A percentile compares a stretch with the other conserved stretches of the same genome.
phyloP scores from a whole-genome alignment of 2,797 vertebrate species.

The Epinephelus coioides region DNA sequence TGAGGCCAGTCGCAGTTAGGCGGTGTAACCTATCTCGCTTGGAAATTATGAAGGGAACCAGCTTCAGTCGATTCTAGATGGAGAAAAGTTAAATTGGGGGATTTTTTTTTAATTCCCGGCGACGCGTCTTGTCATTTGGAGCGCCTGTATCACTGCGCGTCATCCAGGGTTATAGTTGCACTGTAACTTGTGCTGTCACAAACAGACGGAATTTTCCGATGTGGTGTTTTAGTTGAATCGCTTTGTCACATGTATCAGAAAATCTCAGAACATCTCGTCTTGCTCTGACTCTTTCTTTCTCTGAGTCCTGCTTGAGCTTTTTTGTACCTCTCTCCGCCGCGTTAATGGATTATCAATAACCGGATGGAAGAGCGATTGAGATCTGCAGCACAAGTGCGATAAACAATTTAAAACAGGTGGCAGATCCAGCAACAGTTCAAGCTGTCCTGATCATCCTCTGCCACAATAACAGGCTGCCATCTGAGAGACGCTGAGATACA shows the following conservation, averaged over 20 bases:
- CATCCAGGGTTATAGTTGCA: conserved; percentile 8
- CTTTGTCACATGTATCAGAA: conserved; percentile 54
- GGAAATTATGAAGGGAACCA: conserved; percentile 56
- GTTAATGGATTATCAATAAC: conserved; percentile 64
- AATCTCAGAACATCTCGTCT: conserved; percentile 53
- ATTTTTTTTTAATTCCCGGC: background rate
- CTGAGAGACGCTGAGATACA: conserved; percentile 63
- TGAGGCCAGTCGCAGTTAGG: conserved; percentile 80
- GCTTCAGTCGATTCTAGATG: conserved; percentile 37
- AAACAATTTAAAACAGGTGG: conserved; percentile 53
- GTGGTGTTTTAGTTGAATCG: conserved; percentile 19
- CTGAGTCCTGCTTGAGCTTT: background rate
- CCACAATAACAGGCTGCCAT: conserved; percentile 74
- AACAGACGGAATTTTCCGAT: conserved; percentile 35
- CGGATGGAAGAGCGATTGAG: conserved; percentile 33
- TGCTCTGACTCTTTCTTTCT: conserved; percentile 19
- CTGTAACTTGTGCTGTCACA: conserved; percentile 40
- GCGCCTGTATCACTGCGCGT: background rate
- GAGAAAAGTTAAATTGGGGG: conserved; percentile 56
- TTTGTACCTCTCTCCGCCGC: background rate
- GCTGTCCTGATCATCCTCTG: conserved; percentile 64
- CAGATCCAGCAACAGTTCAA: conserved; percentile 63
- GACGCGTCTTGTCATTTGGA: background rate
- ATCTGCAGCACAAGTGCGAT: conserved; percentile 14
- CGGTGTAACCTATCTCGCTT: conserved; percentile 54